Evolutionary conservation across 2,797 vertebrate species (phyloP), one percentile per base, ranked within the genome.

Genomic region (Myotis planiceps): DNA sequence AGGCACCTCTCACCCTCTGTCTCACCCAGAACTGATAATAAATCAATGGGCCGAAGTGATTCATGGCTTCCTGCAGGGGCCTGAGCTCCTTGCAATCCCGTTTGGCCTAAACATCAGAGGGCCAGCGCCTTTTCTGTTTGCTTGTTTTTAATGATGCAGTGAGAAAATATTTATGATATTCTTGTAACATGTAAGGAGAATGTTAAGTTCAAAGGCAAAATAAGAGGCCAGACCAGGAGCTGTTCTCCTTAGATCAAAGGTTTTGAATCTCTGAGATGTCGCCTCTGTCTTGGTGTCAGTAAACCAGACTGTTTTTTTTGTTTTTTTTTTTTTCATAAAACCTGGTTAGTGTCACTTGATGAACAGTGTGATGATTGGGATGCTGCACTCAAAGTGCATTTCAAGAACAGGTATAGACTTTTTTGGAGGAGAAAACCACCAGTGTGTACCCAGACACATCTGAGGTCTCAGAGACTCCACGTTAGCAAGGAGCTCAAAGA

Each of bases 11-110:
- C 84, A 65, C 60, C 80, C 34, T 75, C 45, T 80, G 78, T 80
- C 76, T 90, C 63, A 85, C 66, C 81, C 42, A 87, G 74, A 88
- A 79, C 18, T 19, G 80, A 55, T 58, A 65, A 74, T 86, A 95
- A 95, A 91, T 94, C 91, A 92, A 55, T 78, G 75, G 42, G 42
- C 45, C 69, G 58, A 76, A 92, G 51, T 66, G 85, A 92, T 92
- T 90, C 81, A 79, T 42, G 5, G 8, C 27, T 93, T 92, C 51
- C 39, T 93, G 85, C 21, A 63, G 75, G 71, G 92, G 85, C 58
- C 32, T 47, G 21, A 96, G 76, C n/a, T 68, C n/a, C 51, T 78
- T 55, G 5, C 4, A 84, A 6, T 76, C 15, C 18, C 51, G 81
- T 45, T 32, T 16, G 42, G 34, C 29, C 39, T 37, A 90, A 88